Conservation (phyloP, 37 sponge, comb jelly and placozoan species). For the Halichondria panicea region DNA sequence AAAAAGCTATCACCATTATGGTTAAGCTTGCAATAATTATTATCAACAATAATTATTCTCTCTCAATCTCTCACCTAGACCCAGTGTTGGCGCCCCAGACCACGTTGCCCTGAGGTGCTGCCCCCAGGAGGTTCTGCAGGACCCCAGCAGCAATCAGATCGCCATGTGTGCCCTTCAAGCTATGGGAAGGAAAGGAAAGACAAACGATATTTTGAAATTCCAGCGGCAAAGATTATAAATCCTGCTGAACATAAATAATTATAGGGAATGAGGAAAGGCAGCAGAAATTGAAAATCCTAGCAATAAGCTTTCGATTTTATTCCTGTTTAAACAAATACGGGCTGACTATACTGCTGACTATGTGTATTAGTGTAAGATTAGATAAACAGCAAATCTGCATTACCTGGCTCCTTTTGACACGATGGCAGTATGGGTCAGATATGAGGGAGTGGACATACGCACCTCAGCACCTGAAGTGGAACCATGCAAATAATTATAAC, state of each 20-base stretch:
- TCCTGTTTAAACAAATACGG: too few relatives aligned
- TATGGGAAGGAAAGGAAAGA: not conserved
- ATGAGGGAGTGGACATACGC: slow-evolving; percentile 20
- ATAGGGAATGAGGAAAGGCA: too few relatives aligned
- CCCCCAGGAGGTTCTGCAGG: slow-evolving; percentile 26
- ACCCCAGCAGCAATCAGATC: slow-evolving; percentile 57
- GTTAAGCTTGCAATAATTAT: not conserved
- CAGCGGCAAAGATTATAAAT: not conserved
- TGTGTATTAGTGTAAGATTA: too few relatives aligned
- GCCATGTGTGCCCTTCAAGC: not conserved
- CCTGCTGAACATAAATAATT: not conserved
- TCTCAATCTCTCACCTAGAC: slow-evolving; percentile 20
- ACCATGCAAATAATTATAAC: not conserved
- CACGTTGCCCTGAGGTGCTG: slow-evolving; percentile 17
- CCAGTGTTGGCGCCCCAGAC: slow-evolving; percentile 56
- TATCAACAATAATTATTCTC: not conserved
- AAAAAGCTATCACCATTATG: too few relatives aligned
- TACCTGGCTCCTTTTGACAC: slow-evolving; percentile 72
- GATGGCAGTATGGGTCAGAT: slow-evolving; percentile 50
- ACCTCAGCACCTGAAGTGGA: slow-evolving; percentile 53
- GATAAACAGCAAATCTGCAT: not conserved
- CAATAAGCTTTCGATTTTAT: too few relatives aligned
- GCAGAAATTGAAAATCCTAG: too few relatives aligned
- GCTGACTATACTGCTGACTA: too few relatives aligned
- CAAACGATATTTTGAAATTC: not conserved